A percentile compares a stretch with the other conserved stretches of the same genome.
Conservation (phyloP, 1,140 invertebrate genomes). For the Condylostylus longicornis region DNA sequence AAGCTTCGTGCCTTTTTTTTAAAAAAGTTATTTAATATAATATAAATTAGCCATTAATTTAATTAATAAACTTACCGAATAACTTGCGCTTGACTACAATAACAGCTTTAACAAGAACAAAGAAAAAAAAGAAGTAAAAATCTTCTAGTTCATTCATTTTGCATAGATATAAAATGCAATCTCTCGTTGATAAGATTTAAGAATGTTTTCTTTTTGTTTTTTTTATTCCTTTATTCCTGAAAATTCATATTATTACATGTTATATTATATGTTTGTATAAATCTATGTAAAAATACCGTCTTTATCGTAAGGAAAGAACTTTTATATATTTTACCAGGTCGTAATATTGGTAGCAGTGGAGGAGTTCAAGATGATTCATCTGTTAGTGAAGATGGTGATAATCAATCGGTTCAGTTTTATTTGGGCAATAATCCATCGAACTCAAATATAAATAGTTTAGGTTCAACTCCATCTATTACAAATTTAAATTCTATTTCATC, state of each 20-base stretch:
- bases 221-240: too few relatives aligned
- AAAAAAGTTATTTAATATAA: too few relatives aligned
- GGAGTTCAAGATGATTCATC: conserved; percentile 9
- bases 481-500: not conserved
- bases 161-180: not conserved
- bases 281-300: not conserved
- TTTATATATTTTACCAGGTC: conserved; percentile 13
- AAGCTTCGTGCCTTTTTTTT: too few relatives aligned
- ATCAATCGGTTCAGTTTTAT: conserved; percentile 11
- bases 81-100: too few relatives aligned
- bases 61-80: too few relatives aligned
- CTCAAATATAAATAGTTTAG: not conserved
- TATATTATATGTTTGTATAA: not conserved
- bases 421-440: conserved; percentile 8
- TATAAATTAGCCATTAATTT: too few relatives aligned
- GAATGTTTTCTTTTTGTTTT: too few relatives aligned
- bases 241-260: not conserved
- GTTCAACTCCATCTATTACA: not conserved
- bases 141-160: not conserved
- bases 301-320: conserved; percentile 11
- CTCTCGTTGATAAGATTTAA: too few relatives aligned
- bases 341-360: not conserved
- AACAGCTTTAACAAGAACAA: too few relatives aligned
- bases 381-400: conserved; percentile 11
- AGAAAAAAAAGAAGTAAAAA: not conserved